Conservation (phyloP, 1,140 invertebrate species). For the Calycopis cecrops region DNA sequence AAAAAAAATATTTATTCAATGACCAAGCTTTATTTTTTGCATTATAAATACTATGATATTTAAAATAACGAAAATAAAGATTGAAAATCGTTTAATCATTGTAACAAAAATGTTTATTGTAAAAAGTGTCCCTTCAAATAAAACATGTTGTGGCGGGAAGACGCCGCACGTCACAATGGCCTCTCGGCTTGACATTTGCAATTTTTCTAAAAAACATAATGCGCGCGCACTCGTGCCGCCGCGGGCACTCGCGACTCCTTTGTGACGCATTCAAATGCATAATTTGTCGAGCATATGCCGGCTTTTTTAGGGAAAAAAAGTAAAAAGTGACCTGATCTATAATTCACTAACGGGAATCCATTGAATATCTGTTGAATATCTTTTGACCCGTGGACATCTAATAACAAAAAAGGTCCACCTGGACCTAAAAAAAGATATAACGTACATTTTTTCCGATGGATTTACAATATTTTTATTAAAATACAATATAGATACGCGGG, state of each 20-base stretch:
- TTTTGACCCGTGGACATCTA: slow-evolving; percentile 64
- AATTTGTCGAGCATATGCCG: slow-evolving; percentile 71
- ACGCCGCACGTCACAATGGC: slow-evolving; percentile 44
- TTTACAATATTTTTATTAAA: slow-evolving; percentile 22
- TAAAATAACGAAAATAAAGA: too few species aligned
- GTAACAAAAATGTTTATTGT: too few species aligned
- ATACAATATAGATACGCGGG: slow-evolving; percentile 20
- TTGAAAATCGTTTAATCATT: too few species aligned
- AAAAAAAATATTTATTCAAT: too few species aligned
- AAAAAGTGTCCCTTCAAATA: slow-evolving; percentile 6
- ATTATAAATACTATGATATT: too few species aligned
- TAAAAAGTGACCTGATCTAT: slow-evolving; percentile 62
- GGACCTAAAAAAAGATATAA: slow-evolving; percentile 32
- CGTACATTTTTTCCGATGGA: slow-evolving; percentile 17
- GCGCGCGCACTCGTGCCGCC: slow-evolving; percentile 49
- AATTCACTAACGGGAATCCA: slow-evolving; percentile 58
- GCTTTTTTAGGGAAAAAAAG: slow-evolving; percentile 57
- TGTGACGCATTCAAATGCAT: slow-evolving; percentile 68
- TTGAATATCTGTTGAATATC: slow-evolving; percentile 54
- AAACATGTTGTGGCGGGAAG: slow-evolving; percentile 34
- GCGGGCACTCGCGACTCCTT: slow-evolving; percentile 41
- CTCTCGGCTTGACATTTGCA: slow-evolving; percentile 55
- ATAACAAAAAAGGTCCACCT: slow-evolving; percentile 59
- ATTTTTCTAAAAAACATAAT: slow-evolving; percentile 55
- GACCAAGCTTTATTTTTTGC: too few species aligned